Conservation (phyloP, 2,797 vertebrate genomes). For the Pipistrellus pygmaeus region DNA sequence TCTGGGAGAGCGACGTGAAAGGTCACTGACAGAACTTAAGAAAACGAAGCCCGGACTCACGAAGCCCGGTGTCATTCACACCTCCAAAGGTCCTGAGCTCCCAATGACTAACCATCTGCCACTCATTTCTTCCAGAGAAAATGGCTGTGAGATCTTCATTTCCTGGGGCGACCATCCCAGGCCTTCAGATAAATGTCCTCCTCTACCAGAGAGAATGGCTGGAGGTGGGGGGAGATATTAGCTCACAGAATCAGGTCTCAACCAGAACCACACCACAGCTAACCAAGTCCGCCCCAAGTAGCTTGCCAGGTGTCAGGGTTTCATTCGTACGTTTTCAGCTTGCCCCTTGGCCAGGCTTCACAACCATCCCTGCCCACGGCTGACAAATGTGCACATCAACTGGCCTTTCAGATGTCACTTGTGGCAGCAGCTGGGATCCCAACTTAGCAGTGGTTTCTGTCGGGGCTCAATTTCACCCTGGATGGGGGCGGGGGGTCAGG, state of each 20-base stretch:
- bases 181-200: background rate
- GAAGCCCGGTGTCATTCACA: background rate
- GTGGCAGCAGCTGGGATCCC: conserved; percentile 71
- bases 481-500: conserved; percentile 21
- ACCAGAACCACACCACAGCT: background rate
- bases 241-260: background rate
- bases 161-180: background rate
- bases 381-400: conserved; percentile 33
- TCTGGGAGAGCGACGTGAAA: background rate
- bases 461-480: background rate
- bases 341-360: background rate
- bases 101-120: background rate
- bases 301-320: background rate
- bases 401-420: conserved; percentile 59
- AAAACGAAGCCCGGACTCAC: background rate
- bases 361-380: background rate
- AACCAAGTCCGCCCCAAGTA: background rate
- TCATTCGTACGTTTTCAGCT: background rate
- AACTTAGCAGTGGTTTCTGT: conserved; percentile 69
- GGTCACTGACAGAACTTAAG: background rate
- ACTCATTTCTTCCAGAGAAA: background rate
- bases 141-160: background rate
- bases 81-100: background rate
- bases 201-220: background rate
- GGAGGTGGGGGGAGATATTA: too few relatives aligned